A percentile compares a stretch with the other conserved stretches of the same genome.
Evolutionary conservation across 2,113 vertebrate genomes (phyloP).

Genomic region (Oryzias celebensis): DNA sequence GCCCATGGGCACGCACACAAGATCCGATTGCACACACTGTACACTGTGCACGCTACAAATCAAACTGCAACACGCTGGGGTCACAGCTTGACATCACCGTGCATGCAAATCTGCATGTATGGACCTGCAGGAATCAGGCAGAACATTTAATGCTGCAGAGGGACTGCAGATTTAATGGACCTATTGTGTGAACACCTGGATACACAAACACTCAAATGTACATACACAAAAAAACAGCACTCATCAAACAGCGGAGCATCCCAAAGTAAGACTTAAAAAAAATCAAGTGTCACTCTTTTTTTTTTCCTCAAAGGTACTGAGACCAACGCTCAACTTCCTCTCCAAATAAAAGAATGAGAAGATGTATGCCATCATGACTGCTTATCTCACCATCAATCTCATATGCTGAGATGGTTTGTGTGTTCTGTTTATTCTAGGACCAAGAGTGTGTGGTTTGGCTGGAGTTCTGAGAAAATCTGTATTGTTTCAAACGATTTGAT

Average conservation of each 20-base stretch:
- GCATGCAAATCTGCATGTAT: constrained; percentile 13
- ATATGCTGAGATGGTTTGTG: constrained; percentile 45
- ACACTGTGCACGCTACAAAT: constrained; percentile 7
- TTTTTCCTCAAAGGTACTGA: constrained; percentile 40
- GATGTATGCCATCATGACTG: constrained; percentile 43
- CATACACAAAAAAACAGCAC: constrained; percentile 37
- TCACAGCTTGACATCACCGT: constrained; percentile 7
- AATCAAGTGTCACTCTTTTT: constrained; percentile 48
- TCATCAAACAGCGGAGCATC: constrained; percentile 53
- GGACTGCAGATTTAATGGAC: constrained; percentile 40
- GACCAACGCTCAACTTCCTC: constrained; percentile 44
- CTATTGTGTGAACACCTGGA: constrained; percentile 51
- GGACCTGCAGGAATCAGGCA: constrained; percentile 8
- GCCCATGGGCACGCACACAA: constrained; percentile 10
- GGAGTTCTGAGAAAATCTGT: constrained; percentile 44
- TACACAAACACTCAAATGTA: constrained; percentile 39
- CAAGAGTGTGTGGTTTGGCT: constrained; percentile 37
- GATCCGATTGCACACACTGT: not conserved
- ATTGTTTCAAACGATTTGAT: constrained; percentile 48
- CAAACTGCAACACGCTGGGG: not conserved
- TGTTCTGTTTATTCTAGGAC: constrained; percentile 54
- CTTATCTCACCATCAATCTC: constrained; percentile 44
- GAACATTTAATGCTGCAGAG: constrained; percentile 10
- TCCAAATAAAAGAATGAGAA: constrained; percentile 7
- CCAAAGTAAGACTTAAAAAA: constrained; percentile 59